phyloP scores from a whole-genome alignment of 2,797 vertebrate genomes.

The Oreochromis mossambicus region DNA sequence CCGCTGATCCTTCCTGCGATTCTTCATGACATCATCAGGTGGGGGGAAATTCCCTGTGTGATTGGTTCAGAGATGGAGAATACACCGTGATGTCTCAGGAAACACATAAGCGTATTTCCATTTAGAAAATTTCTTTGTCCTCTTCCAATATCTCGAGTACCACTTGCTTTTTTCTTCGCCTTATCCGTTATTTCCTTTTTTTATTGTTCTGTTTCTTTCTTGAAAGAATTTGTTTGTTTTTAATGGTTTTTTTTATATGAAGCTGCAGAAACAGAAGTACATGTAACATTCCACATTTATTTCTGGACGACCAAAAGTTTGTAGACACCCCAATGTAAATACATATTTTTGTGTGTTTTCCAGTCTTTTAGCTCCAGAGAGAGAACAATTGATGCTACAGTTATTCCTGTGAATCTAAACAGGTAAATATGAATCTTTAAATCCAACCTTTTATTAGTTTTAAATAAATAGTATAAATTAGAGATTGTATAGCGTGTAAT shows the following conservation, averaged over 20 bases:
- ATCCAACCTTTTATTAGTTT: not conserved
- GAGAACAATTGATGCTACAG: not conserved
- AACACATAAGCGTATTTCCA: not conserved
- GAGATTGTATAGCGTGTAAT: not conserved
- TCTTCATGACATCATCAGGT: not conserved
- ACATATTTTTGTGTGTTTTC: not conserved
- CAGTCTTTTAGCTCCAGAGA: not conserved
- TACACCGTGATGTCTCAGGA: slow-evolving; percentile 13
- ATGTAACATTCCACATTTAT: not conserved
- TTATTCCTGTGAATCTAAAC: not conserved
- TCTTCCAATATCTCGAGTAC: not conserved
- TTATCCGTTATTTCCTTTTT: not conserved
- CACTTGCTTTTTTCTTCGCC: not conserved
- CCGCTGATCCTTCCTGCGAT: not conserved
- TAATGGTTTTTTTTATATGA: not conserved
- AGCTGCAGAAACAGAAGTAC: not conserved
- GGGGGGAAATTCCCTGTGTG: slow-evolving; percentile 28
- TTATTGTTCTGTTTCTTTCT: not conserved
- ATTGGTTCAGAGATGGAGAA: slow-evolving; percentile 20
- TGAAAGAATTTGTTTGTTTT: not conserved
- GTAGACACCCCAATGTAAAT: not conserved
- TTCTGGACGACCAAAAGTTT: not conserved
- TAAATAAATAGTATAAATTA: not conserved
- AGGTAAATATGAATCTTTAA: not conserved
- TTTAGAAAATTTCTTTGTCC: not conserved